These are phyloP conservation scores for Bambusicola thoracicus DNA, from an alignment of 2,113 vertebrate species.

Conservation along the genomic window DNA sequence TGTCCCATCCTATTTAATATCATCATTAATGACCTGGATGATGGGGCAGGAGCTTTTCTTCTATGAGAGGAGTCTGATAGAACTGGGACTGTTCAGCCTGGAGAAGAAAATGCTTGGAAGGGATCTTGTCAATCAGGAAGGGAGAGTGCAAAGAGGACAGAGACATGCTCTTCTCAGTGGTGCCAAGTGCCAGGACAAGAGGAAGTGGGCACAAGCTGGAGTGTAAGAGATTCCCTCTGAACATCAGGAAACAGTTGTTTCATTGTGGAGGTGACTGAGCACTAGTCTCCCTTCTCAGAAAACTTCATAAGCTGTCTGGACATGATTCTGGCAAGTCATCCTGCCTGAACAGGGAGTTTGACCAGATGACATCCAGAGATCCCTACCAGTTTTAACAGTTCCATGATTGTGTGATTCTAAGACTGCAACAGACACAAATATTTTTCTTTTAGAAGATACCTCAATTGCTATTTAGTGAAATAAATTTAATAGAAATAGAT, in stretches of 20 bases:
- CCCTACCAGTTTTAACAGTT: fast-evolving
- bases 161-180: neutral
- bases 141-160: neutral
- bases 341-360: neutral
- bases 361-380: neutral
- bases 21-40: neutral
- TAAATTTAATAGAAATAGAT: neutral
- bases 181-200: fast-evolving
- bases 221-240: neutral
- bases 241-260: neutral
- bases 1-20: neutral
- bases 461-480: neutral
- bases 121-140: neutral
- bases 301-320: neutral
- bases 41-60: neutral
- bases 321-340: fast-evolving
- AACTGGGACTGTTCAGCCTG: neutral
- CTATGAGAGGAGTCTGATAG: neutral
- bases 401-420: neutral
- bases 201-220: neutral
- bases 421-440: neutral
- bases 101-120: neutral
- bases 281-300: neutral
- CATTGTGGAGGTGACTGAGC: neutral
- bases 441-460: neutral